Evolutionary conservation across 2,888 invertebrate species (phyloP).

Genomic region (Cataglyphis altisquamis): DNA sequence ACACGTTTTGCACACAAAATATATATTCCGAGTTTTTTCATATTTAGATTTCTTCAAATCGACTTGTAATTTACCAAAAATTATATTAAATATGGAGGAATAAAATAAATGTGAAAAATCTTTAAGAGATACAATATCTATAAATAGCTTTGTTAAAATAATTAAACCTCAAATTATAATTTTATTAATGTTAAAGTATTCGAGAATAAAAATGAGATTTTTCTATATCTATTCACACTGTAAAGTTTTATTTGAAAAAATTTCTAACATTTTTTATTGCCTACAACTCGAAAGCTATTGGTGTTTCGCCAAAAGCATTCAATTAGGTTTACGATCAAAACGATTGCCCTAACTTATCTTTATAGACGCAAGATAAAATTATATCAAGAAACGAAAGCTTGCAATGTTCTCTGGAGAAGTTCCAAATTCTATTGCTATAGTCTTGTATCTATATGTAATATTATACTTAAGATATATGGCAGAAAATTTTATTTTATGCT

Average conservation of each 20-base stretch:
- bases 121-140: not conserved
- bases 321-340: slow-evolving; percentile 29
- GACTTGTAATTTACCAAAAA: not conserved
- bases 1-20: not conserved
- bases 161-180: not conserved
- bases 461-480: not conserved
- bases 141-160: not conserved
- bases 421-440: slow-evolving; percentile 10
- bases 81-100: not conserved
- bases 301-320: not conserved
- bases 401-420: slow-evolving; percentile 21
- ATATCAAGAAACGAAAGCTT: not conserved
- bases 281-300: not conserved
- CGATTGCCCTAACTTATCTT: slow-evolving; percentile 21
- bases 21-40: not conserved
- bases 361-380: slow-evolving; percentile 2
- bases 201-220: not conserved
- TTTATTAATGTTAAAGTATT: not conserved
- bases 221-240: not conserved
- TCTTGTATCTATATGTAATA: not conserved
- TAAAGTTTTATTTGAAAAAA: not conserved
- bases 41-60: not conserved
- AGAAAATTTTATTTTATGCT: not conserved
- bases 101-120: not conserved
- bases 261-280: not conserved